A percentile compares a stretch with the other conserved stretches of the same genome.
Evolutionary conservation across 1,140 invertebrate species (phyloP).

Genomic region (Drosophila ironensis): DNA sequence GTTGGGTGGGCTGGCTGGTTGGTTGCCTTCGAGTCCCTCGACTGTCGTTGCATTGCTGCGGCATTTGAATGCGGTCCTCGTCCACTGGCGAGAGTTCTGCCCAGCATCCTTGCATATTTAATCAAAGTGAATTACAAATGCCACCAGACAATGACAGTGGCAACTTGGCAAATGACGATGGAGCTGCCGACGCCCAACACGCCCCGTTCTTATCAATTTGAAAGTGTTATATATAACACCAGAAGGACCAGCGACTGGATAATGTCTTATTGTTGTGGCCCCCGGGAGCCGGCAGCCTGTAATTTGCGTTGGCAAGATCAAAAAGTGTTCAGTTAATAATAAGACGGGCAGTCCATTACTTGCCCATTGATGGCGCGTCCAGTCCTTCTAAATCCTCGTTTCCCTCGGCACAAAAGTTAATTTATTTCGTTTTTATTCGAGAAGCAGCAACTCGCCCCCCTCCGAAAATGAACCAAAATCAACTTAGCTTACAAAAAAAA

Average conservation of each 20-base stretch:
- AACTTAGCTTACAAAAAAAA: background rate
- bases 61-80: conserved; percentile 61
- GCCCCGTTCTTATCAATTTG: conserved; percentile 34
- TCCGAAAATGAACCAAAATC: background rate
- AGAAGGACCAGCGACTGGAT: conserved; percentile 30
- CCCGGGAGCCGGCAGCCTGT: conserved; percentile 42
- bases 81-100: conserved; percentile 3
- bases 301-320: conserved; percentile 66
- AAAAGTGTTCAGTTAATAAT: conserved; percentile 70
- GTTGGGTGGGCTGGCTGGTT: background rate
- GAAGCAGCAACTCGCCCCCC: background rate
- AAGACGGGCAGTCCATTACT: conserved; percentile 60
- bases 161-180: conserved; percentile 54
- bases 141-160: conserved; percentile 57
- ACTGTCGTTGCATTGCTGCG: conserved; percentile 58
- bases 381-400: conserved; percentile 1
- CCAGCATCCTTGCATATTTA: conserved; percentile 62
- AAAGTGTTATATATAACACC: conserved; percentile 54
- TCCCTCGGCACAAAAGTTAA: conserved; percentile 24
- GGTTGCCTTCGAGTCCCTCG: conserved; percentile 17
- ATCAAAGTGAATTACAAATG: conserved; percentile 76
- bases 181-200: conserved; percentile 16
- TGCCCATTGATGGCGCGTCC: conserved; percentile 47
- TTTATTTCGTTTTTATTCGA: conserved; percentile 30
- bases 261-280: conserved; percentile 30